Conservation (phyloP, 2,888 invertebrate genomes). For the Pherbina coryleti region DNA sequence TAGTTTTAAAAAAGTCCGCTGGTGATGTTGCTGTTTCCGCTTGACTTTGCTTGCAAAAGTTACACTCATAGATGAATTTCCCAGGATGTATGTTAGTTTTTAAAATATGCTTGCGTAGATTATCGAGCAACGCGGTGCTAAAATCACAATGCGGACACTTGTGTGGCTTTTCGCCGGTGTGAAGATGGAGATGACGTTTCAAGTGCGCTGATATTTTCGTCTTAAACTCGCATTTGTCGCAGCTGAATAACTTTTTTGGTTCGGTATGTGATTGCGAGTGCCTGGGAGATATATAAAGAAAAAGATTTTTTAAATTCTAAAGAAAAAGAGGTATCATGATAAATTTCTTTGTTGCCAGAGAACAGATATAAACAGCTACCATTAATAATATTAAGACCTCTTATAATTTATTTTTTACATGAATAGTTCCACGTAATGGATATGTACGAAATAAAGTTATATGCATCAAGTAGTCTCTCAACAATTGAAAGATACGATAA, state of each 20-base stretch:
- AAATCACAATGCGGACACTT: slow-evolving; percentile 86
- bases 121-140: slow-evolving; percentile 85
- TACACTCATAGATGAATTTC: slow-evolving; percentile 83
- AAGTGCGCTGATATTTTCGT: slow-evolving; percentile 78
- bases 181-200: slow-evolving; percentile 82
- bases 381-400: too few relatives aligned
- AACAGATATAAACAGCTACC: too few relatives aligned
- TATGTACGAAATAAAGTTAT: too few relatives aligned
- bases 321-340: too few relatives aligned
- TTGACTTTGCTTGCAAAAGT: slow-evolving; percentile 71
- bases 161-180: slow-evolving; percentile 87
- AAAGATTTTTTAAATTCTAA: neutral
- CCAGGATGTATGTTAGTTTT: slow-evolving; percentile 84
- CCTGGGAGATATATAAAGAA: slow-evolving; percentile 50
- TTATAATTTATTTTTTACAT: too few relatives aligned
- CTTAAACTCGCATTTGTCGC: slow-evolving; percentile 79
- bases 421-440: too few relatives aligned
- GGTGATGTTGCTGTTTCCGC: neutral
- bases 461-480: too few relatives aligned
- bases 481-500: too few relatives aligned
- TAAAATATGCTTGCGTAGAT: slow-evolving; percentile 88
- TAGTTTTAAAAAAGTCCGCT: slow-evolving; percentile 56
- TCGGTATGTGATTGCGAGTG: slow-evolving; percentile 63
- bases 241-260: slow-evolving; percentile 73
- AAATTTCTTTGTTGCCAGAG: too few relatives aligned